Percentiles rank a stretch among this genome's conserved stretches.
These are phyloP conservation scores for Nephrotoma guestfalica DNA, from an alignment of 2,888 invertebrate genomes.

Conservation along the genomic window DNA sequence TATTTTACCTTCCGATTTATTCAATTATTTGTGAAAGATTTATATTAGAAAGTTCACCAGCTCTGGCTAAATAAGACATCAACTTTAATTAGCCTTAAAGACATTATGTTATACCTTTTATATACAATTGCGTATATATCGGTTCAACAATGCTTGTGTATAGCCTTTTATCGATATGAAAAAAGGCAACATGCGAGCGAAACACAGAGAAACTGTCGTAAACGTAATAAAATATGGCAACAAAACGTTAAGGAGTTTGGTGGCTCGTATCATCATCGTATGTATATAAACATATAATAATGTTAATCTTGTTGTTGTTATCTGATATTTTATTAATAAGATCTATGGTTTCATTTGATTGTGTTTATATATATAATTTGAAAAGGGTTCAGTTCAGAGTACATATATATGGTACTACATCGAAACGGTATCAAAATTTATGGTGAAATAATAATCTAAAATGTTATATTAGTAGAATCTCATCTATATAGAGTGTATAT, in stretches of 20 bases:
- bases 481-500: not conserved
- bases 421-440: not conserved
- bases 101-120: not conserved
- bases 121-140: not conserved
- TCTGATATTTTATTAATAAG: not conserved
- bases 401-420: not conserved
- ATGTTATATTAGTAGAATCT: not conserved
- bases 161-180: not conserved
- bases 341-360: not conserved
- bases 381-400: not conserved
- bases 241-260: not conserved
- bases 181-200: not conserved
- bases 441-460: not conserved
- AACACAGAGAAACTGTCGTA: not conserved
- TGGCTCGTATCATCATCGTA: not conserved
- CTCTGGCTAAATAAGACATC: not conserved
- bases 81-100: not conserved
- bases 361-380: not conserved
- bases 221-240: not conserved
- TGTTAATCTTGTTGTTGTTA: not conserved
- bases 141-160: not conserved
- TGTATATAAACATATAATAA: not conserved
- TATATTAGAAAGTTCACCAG: not conserved
- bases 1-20: not conserved
- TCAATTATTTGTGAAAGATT: not conserved